Conservation (phyloP, 2,113 vertebrate genomes). For the Nothobranchius kuhntae region DNA sequence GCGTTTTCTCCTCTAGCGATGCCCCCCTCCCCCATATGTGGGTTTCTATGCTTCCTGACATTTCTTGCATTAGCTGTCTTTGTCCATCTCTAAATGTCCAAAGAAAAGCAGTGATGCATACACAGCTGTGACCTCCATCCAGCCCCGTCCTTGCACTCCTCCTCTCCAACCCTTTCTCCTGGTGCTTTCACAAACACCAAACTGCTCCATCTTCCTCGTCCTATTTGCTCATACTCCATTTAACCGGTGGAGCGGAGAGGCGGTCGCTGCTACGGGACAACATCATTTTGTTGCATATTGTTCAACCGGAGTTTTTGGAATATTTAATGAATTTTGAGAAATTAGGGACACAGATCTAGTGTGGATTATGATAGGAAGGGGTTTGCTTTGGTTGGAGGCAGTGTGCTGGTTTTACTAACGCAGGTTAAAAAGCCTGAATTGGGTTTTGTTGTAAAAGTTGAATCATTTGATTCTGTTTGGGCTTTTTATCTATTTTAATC, state of each 20-base stretch:
- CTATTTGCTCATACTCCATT: conserved; percentile 42
- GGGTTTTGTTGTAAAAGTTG: background rate
- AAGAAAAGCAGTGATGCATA: conserved; percentile 65
- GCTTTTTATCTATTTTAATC: background rate
- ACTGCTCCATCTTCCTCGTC: conserved; percentile 13
- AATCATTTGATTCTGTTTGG: background rate
- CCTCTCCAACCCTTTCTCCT: conserved; percentile 26
- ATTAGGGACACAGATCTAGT: background rate
- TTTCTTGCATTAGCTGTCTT: conserved; percentile 52
- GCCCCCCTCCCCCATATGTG: conserved; percentile 28
- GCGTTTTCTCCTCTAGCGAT: conserved; percentile 6
- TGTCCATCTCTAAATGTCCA: conserved; percentile 39
- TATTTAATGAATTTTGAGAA: background rate
- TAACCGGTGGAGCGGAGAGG: conserved; percentile 18
- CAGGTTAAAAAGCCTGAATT: background rate
- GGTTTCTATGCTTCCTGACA: conserved; percentile 37
- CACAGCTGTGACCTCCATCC: conserved; percentile 30
- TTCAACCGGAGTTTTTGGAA: background rate
- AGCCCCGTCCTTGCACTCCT: conserved; percentile 5
- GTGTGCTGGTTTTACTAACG: background rate
- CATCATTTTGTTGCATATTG: background rate
- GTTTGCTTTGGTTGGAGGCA: no score
- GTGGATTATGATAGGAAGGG: no score
- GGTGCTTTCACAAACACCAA: conserved; percentile 21
- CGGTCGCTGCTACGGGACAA: conserved; percentile 10